Evolutionary conservation across 2,888 invertebrate species (phyloP).

Genomic region (Arrhopalites spinosus): DNA sequence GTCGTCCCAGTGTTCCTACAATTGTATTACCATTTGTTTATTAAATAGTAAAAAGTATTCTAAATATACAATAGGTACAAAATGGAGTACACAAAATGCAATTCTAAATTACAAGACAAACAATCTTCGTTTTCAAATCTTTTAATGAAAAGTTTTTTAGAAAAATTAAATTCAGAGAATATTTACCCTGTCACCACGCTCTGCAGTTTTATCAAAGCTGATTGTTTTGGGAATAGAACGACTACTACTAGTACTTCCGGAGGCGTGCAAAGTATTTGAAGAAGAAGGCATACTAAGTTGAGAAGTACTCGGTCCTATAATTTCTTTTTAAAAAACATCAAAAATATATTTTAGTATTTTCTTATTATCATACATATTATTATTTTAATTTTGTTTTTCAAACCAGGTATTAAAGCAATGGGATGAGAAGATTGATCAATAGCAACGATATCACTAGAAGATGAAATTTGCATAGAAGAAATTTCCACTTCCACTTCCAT

Average conservation of each 20-base stretch:
- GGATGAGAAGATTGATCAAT: neutral
- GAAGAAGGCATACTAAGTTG: constrained; percentile 24
- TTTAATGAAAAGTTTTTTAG: neutral
- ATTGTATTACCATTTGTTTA: neutral
- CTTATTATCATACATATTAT: neutral
- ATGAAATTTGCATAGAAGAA: constrained; percentile 42
- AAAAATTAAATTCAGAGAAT: neutral
- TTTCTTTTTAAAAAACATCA: constrained; percentile 6
- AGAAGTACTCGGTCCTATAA: constrained; percentile 22
- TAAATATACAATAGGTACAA: too few species aligned
- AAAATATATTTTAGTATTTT: neutral
- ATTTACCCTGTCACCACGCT: constrained; percentile 72
- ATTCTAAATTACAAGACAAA: too few species aligned
- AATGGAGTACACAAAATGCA: too few species aligned
- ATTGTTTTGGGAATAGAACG: constrained; percentile 81
- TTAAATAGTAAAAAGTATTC: too few species aligned
- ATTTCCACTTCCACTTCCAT: constrained; percentile 39
- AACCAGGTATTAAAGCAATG: constrained; percentile 31
- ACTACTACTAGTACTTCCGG: constrained; percentile 18
- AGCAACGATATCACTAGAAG: constrained; percentile 33
- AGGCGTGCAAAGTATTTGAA: neutral
- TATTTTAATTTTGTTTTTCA: too few species aligned
- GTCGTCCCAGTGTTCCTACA: constrained; percentile 62
- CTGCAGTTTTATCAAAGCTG: constrained; percentile 87
- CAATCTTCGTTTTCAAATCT: neutral